Conservation (phyloP, 2,888 invertebrate genomes). For the Aphidius colemani region DNA sequence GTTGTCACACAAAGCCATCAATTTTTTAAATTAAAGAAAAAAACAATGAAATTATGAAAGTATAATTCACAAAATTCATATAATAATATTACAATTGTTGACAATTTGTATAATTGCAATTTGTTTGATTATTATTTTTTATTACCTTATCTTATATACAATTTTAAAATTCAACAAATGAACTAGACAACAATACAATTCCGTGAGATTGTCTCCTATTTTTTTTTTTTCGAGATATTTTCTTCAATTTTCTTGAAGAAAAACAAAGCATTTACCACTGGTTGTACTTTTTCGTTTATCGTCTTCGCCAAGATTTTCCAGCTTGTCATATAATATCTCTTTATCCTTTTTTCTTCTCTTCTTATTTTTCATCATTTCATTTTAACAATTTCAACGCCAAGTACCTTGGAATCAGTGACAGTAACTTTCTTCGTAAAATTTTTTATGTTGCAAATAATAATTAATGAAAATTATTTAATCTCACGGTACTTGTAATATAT, state of each 20-base stretch:
- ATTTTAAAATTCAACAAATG: constrained; percentile 1
- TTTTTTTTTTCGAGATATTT: background rate
- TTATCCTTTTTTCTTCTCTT: background rate
- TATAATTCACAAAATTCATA: too few relatives aligned
- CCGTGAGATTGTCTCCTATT: background rate
- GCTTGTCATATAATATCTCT: background rate
- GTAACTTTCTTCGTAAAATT: too few relatives aligned
- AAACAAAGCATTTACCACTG: background rate
- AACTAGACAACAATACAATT: background rate
- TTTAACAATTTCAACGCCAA: background rate
- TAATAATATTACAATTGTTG: too few relatives aligned
- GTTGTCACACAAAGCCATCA: too few relatives aligned
- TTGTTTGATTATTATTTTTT: too few relatives aligned
- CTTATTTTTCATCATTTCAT: background rate
- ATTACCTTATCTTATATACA: background rate
- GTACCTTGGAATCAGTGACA: background rate
- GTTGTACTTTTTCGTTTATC: constrained; percentile 3
- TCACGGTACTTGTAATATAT: too few relatives aligned
- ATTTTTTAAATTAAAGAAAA: too few relatives aligned
- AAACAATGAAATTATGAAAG: too few relatives aligned
- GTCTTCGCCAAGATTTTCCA: background rate
- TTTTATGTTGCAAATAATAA: too few relatives aligned
- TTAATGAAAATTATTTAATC: too few relatives aligned
- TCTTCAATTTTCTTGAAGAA: background rate
- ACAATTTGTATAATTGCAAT: too few relatives aligned